Evolutionary conservation across 2,888 invertebrate species (phyloP).

Genomic region (Meteorus cinctellus): DNA sequence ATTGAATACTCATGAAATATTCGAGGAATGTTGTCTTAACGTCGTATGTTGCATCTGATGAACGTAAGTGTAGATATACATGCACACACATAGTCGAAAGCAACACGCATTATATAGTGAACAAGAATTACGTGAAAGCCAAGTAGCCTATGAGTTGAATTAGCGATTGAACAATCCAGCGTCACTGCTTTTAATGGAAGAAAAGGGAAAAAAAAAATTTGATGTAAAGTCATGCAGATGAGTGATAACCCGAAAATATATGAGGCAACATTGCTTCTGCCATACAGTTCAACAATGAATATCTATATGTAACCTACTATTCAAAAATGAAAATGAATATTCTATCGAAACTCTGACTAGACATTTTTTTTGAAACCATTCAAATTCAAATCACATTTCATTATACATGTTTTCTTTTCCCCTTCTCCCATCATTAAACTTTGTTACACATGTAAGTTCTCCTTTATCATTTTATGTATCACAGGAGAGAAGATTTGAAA

Average conservation of each 20-base stretch:
- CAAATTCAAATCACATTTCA: constrained; percentile 12
- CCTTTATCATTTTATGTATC: constrained; percentile 11
- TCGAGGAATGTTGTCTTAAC: background rate
- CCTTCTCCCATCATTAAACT: background rate
- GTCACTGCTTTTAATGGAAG: background rate
- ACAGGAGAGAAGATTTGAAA: constrained; percentile 25
- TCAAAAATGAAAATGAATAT: background rate
- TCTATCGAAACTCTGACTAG: constrained; percentile 1
- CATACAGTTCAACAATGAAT: background rate
- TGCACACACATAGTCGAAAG: background rate
- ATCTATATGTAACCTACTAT: background rate
- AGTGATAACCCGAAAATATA: background rate
- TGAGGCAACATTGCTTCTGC: background rate
- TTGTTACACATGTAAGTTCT: background rate
- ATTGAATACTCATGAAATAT: background rate
- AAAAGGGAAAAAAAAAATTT: background rate
- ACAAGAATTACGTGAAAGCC: constrained; percentile 15
- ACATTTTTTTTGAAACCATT: constrained; percentile 4
- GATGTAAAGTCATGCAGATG: background rate
- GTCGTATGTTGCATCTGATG: background rate
- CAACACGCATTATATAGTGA: background rate
- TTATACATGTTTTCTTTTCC: background rate
- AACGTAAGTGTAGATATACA: background rate
- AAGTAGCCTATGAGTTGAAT: background rate
- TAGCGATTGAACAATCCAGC: background rate